A percentile compares a stretch with the other conserved stretches of the same genome.
These are phyloP conservation scores for Platyscapa corneri DNA, from an alignment of 1,140 invertebrate genomes.

Conservation along the genomic window DNA sequence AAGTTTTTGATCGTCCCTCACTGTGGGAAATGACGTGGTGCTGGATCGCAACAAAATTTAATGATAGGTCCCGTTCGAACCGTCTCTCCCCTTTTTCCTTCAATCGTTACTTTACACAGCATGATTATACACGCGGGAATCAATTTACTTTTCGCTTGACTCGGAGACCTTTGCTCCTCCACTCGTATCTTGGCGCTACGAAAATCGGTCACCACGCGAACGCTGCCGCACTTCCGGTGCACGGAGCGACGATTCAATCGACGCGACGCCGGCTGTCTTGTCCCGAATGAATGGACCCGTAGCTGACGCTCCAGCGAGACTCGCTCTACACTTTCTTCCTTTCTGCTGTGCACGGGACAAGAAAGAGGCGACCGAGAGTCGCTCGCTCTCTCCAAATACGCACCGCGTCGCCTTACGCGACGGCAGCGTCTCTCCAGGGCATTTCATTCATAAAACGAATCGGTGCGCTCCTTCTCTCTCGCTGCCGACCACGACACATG, in stretches of 20 bases:
- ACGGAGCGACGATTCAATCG: conserved; percentile 27
- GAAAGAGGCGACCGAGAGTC: background rate
- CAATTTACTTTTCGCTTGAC: background rate
- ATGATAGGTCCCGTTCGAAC: background rate
- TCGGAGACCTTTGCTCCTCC: no score
- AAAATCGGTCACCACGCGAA: background rate
- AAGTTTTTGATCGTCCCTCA: background rate
- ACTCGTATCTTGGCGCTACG: no score
- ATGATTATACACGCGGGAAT: conserved; percentile 18
- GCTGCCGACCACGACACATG: background rate
- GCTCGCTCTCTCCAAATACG: background rate
- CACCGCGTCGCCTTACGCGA: conserved; percentile 26
- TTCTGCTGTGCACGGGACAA: background rate
- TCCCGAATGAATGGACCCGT: conserved; percentile 45
- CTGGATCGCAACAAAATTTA: background rate
- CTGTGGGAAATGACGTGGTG: background rate
- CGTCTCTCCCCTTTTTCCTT: background rate
- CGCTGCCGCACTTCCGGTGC: background rate
- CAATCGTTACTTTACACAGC: background rate
- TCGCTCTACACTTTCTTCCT: background rate
- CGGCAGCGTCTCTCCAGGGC: conserved; percentile 56
- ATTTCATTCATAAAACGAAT: conserved; percentile 48
- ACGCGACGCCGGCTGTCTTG: conserved; percentile 54
- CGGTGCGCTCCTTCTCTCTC: conserved; percentile 21
- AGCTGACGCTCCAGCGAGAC: background rate